phyloP scores from a whole-genome alignment of 2,113 vertebrate species.

The Sclerurus mexicanus region DNA sequence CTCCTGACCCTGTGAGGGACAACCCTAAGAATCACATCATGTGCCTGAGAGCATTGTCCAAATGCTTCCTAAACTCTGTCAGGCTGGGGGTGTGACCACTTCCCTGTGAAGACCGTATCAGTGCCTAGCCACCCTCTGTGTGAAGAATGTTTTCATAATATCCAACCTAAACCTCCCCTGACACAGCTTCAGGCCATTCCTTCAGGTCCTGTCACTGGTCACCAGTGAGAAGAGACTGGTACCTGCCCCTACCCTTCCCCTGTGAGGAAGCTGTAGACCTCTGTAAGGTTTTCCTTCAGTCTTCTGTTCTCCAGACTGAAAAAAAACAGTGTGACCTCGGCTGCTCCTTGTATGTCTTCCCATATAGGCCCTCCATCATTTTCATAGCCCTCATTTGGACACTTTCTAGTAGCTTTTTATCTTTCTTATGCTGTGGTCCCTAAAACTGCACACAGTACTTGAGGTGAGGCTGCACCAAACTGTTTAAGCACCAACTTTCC shows the following conservation, averaged over 20 bases:
- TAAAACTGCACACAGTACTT: not conserved
- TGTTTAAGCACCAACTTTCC: not conserved
- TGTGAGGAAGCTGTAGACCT: rapidly evolving
- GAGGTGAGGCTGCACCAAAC: not conserved
- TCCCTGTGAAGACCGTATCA: not conserved
- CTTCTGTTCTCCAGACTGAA: not conserved
- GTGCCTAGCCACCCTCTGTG: too few species aligned
- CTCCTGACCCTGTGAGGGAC: too few species aligned
- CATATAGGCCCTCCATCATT: not conserved
- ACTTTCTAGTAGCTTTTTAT: not conserved
- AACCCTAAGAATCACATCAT: not conserved
- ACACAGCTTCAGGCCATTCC: not conserved
- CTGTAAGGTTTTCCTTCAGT: not conserved
- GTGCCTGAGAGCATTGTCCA: not conserved
- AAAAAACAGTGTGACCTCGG: not conserved
- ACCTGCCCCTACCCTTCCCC: not conserved
- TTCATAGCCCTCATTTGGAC: not conserved
- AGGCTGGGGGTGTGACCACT: not conserved
- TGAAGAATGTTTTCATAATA: not conserved
- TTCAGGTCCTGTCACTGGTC: not conserved
- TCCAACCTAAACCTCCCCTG: not conserved
- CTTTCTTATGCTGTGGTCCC: not conserved
- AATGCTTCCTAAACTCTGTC: rapidly evolving
- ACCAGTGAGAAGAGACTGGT: not conserved
- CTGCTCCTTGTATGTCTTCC: not conserved